Base-by-base conservation (phyloP, 2,113 vertebrate species). In the Onychorhynchus coronatus region DNA sequence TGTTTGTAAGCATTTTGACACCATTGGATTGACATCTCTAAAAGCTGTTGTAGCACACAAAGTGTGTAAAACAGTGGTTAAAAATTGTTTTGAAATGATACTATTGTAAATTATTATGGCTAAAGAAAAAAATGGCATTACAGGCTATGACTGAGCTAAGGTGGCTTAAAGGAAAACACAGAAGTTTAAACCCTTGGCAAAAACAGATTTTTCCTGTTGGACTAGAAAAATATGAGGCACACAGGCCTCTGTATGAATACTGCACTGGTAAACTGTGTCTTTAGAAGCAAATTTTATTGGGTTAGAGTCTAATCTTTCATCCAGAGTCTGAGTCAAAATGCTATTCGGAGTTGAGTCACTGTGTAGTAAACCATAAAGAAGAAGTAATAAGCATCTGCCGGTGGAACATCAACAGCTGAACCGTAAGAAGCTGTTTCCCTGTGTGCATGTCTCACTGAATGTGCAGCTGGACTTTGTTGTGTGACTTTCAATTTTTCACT, bases 361-460 rank as follows among this genome's bases (percentile, higher is more conserved):
- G 89, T 72, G 73, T 88, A 85, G 65, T 17, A 95, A 95, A 68
- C 56, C 73, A 85, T 88, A 87, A 87, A 85, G 74, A 85, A 68
- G 67, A 52, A 87, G 41, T 1, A 41, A 96, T 91, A 95, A 96
- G 58, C 81, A 91, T 95, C 81, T 75, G 20, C 46, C 9, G 9
- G 47, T 79, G 52, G 68, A 95, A 91, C 44, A 79, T 21, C 77
- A 95, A 11, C 77, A 95, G 31, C 49, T 96, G 94, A 97, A 95
- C 66, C 6, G 0, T 91, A 61, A 89, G 93, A 94, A 78, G 44
- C 31, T 46, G 20, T 78, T 73, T 94, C 49, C 27, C 41, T 35
- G 4, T 35, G 17, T 72, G 41, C 1, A 0, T 31, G 50, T 78
- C 52, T 82, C 84, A 56, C 42, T 35, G 56, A 67, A 17, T 35